Evolutionary conservation across 1,140 invertebrate species (phyloP).

Genomic region (Drosophila arawakana): DNA sequence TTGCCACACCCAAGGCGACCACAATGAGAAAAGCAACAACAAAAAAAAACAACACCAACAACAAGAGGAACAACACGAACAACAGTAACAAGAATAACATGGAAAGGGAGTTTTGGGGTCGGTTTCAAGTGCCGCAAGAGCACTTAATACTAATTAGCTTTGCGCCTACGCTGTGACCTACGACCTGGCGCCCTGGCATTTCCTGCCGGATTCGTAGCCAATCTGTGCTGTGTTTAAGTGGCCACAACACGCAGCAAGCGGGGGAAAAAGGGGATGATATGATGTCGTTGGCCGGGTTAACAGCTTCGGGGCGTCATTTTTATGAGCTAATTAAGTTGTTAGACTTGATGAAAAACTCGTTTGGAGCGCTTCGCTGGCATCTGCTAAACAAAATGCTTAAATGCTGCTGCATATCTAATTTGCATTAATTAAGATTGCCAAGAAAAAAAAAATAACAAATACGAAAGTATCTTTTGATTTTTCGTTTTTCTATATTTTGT

Average conservation of each 20-base stretch:
- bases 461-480: conserved; percentile 9
- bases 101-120: conserved; percentile 13
- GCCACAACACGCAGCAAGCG: conserved; percentile 64
- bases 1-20: conserved; percentile 72
- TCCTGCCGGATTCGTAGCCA: conserved; percentile 73
- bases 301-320: conserved; percentile 76
- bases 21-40: conserved; percentile 32
- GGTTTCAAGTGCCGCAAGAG: conserved; percentile 77
- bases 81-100: conserved; percentile 33
- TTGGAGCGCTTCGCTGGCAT: conserved; percentile 43
- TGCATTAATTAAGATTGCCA: conserved; percentile 71
- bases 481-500: neutral
- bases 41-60: conserved; percentile 14
- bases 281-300: conserved; percentile 52
- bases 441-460: conserved; percentile 19
- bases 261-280: neutral
- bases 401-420: conserved; percentile 72
- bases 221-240: conserved; percentile 80
- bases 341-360: conserved; percentile 82
- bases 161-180: conserved; percentile 79
- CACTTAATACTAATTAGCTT: conserved; percentile 83
- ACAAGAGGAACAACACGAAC: conserved; percentile 21
- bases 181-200: conserved; percentile 64
- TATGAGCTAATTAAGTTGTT: conserved; percentile 83
- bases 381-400: conserved; percentile 18